A percentile compares a stretch with the other conserved stretches of the same genome.
These are phyloP conservation scores for Zygothrica quintamaculata DNA, from an alignment of 2,888 invertebrate genomes.

Conservation along the genomic window DNA sequence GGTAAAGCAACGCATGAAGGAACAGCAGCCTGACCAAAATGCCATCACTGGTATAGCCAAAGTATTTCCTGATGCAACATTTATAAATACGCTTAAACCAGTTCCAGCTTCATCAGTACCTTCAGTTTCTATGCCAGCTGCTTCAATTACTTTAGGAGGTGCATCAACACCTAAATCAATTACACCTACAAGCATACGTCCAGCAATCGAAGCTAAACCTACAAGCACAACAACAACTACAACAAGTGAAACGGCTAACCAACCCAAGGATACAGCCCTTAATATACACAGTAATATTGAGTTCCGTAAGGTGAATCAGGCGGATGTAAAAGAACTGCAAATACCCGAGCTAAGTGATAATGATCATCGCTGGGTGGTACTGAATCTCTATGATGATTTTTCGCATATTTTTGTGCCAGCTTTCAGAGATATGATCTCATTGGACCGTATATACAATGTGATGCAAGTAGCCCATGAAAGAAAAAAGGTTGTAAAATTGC, in stretches of 20 bases:
- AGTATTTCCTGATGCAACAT: too few relatives aligned
- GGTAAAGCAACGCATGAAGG: constrained; percentile 81
- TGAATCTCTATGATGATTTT: constrained; percentile 83
- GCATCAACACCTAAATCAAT: too few relatives aligned
- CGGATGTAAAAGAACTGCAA: constrained; percentile 74
- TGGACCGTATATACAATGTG: constrained; percentile 82
- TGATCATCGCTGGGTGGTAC: constrained; percentile 83
- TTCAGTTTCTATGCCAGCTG: too few relatives aligned
- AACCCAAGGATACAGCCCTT: constrained; percentile 31
- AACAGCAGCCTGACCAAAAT: constrained; percentile 43
- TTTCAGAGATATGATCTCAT: constrained; percentile 81
- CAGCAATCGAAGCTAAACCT: not conserved
- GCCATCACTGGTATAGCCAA: too few relatives aligned
- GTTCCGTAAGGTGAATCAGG: constrained; percentile 71
- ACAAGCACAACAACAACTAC: not conserved
- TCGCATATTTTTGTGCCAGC: constrained; percentile 84
- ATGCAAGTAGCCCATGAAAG: constrained; percentile 72
- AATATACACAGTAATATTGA: constrained; percentile 77
- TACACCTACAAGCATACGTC: not conserved
- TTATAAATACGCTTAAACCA: too few relatives aligned
- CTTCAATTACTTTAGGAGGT: too few relatives aligned
- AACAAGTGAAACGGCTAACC: too few relatives aligned
- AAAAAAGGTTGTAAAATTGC: constrained; percentile 81
- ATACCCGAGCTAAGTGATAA: constrained; percentile 70
- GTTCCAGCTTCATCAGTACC: too few relatives aligned